These are phyloP conservation scores for Bradypus variegatus DNA, from an alignment of 2,797 vertebrate genomes.

Conservation along the genomic window DNA sequence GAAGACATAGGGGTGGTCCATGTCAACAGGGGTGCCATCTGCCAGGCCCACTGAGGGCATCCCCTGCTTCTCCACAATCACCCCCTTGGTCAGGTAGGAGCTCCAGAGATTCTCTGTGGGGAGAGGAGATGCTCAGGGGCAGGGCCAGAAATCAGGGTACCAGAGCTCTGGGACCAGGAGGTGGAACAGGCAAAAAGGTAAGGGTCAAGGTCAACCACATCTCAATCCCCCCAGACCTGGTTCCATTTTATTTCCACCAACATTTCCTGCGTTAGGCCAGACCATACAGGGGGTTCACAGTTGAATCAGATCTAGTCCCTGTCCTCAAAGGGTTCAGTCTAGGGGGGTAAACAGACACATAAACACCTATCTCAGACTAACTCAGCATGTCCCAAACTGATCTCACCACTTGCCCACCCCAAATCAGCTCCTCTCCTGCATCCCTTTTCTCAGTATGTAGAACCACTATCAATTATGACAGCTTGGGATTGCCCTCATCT, in stretches of 20 bases:
- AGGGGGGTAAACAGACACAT: not conserved
- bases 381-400: not conserved
- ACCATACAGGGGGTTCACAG: not conserved
- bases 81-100: constrained; percentile 86
- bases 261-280: not conserved
- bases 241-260: not conserved
- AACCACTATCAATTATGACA: not conserved
- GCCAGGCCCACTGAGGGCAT: constrained; percentile 72
- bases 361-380: not conserved
- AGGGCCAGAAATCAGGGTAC: not conserved
- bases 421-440: not conserved
- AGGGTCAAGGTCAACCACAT: not conserved
- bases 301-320: not conserved
- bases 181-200: not conserved
- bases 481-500: not conserved
- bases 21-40: constrained; percentile 74
- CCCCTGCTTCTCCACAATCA: constrained; percentile 78
- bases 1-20: constrained; percentile 89
- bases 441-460: not conserved
- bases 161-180: not conserved
- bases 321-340: not conserved
- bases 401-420: not conserved
- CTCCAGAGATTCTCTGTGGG: constrained; percentile 91
- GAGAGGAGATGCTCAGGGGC: not conserved
- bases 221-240: not conserved